phyloP scores from a whole-genome alignment of 2,888 invertebrate species.

The Stenodema calcarata region DNA sequence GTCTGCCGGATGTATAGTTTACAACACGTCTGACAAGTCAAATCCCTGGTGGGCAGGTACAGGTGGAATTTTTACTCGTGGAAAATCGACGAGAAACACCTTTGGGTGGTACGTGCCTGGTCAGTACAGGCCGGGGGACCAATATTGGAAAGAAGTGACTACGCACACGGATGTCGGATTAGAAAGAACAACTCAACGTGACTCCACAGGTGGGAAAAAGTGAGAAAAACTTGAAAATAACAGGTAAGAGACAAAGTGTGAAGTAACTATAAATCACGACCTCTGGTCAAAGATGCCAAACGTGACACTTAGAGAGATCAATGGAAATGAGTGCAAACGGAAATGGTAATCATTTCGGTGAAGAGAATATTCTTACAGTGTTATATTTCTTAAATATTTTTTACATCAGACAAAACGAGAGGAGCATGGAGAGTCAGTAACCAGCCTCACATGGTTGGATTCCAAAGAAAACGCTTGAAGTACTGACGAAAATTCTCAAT shows the following conservation, averaged over 20 bases:
- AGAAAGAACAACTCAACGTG: slow-evolving; percentile 10
- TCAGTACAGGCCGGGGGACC: background rate
- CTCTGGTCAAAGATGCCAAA: background rate
- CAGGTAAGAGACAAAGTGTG: background rate
- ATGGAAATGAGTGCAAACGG: background rate
- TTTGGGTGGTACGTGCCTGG: background rate
- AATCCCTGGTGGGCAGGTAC: too few relatives aligned
- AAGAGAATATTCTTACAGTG: too few relatives aligned
- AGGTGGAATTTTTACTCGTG: background rate
- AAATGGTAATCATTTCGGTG: too few relatives aligned
- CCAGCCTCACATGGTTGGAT: too few relatives aligned
- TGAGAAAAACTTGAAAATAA: background rate
- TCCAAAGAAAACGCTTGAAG: too few relatives aligned
- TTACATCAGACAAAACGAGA: too few relatives aligned
- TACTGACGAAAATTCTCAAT: background rate
- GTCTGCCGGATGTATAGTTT: too few relatives aligned
- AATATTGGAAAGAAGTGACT: background rate
- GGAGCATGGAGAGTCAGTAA: too few relatives aligned
- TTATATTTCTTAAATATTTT: too few relatives aligned
- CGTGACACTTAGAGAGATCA: background rate
- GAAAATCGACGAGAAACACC: background rate
- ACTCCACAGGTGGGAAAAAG: background rate
- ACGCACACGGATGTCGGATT: background rate
- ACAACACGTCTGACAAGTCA: too few relatives aligned
- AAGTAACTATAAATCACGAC: background rate